phyloP scores from a whole-genome alignment of 2,113 vertebrate genomes.

The Oxygymnocypris stewartii region DNA sequence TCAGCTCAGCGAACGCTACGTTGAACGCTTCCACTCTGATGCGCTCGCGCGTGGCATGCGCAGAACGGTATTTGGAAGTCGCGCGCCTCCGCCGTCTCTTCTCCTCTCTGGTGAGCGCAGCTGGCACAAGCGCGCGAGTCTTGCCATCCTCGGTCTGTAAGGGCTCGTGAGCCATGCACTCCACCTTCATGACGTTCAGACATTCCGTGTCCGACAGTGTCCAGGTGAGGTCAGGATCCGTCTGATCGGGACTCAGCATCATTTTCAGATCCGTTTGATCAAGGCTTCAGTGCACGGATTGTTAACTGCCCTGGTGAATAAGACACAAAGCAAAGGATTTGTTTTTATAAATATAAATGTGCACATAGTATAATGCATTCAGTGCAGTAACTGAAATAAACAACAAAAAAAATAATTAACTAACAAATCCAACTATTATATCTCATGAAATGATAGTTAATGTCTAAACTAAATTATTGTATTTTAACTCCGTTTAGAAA shows the following conservation, averaged over 20 bases:
- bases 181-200: slow-evolving; percentile 79
- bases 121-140: slow-evolving; percentile 74
- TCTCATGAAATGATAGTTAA: background rate
- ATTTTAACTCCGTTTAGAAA: background rate
- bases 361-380: background rate
- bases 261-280: slow-evolving; percentile 73
- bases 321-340: slow-evolving; percentile 15
- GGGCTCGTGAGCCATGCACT: slow-evolving; percentile 81
- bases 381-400: background rate
- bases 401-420: background rate
- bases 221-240: slow-evolving; percentile 85
- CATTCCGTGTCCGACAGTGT: slow-evolving; percentile 84
- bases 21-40: slow-evolving; percentile 83
- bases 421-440: background rate
- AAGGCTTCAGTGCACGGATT: background rate
- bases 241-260: slow-evolving; percentile 89
- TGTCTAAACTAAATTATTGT: background rate
- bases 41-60: slow-evolving; percentile 75
- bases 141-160: slow-evolving; percentile 69
- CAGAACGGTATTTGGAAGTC: slow-evolving; percentile 78
- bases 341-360: background rate
- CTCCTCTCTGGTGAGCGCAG: slow-evolving; percentile 86
- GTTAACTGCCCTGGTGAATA: slow-evolving; percentile 32
- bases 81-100: slow-evolving; percentile 81
- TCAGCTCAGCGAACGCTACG: slow-evolving; percentile 77